Evolutionary conservation across 2,797 vertebrate species (phyloP), one percentile per base, ranked within the genome.

Genomic region (Peromyscus aztecus): DNA sequence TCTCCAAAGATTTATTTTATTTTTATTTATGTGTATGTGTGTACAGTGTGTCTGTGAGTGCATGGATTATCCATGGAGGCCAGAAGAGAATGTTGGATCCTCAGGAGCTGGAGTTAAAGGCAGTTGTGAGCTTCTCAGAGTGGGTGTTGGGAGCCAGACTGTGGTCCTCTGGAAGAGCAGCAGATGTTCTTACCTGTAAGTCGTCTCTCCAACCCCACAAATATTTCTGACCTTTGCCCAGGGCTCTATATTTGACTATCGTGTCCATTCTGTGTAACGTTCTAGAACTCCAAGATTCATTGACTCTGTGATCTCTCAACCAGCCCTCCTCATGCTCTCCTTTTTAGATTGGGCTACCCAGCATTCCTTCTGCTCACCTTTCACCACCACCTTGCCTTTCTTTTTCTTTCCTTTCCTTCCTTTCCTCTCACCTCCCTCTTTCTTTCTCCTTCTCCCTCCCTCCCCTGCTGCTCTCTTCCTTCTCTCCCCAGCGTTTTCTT

Each of bases 351-450:
- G 85, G 14, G 3, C 55, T 61, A 55, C 46, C 65, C 31, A 3
- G 43, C 87, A 40, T 17, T 29, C 10, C 29, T 76, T 14, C 46
- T 0, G 0, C 37, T 83, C 5, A 0, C 43, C 1, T 0, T 21
- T n/a, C 40, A 34, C 71, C 4, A 17, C n/a, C 12, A 34, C 24
- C 49, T 71, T 29, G 6, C 12, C 34, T 87, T 61, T 19, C 37
- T 43, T 63, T 83, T 57, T 21, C 81, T 31, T 31, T 10, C 3
- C 23, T 3, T 46, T 1, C 29, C 19, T 37, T 17, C 6, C 2
- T 6, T 9, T 49, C 82, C 31, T 27, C 11, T 14, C 21, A 7
- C 29, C 6, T 52, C 19, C 21, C 12, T 11, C 19, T 69, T 34
- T 59, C 52, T 2, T 40, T 31, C 31, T 40, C 52, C 37, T 43